Evolutionary conservation across 2,888 invertebrate species (phyloP).

Genomic region (Drosophila meridionalis): DNA sequence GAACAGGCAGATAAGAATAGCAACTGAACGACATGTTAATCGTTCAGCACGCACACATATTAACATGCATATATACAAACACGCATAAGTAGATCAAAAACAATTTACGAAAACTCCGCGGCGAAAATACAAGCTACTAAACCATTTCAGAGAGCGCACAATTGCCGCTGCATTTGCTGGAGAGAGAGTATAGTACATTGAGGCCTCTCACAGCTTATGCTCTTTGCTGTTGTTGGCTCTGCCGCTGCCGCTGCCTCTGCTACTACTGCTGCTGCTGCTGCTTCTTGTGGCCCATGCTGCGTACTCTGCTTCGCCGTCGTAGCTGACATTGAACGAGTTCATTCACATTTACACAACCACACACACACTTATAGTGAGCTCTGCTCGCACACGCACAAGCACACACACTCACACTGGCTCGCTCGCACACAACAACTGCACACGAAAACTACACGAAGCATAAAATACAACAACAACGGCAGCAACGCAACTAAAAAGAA

Average conservation of each 20-base stretch:
- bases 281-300: conserved; percentile 72
- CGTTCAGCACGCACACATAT: not conserved
- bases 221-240: conserved; percentile 42
- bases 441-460: conserved; percentile 72
- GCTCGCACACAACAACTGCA: conserved; percentile 46
- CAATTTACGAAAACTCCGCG: conserved; percentile 13
- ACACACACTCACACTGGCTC: conserved; percentile 66
- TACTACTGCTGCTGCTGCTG: conserved; percentile 32
- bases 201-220: conserved; percentile 46
- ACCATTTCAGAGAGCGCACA: conserved; percentile 23
- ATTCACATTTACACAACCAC: conserved; percentile 83
- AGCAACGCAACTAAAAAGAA: conserved; percentile 27
- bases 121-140: conserved; percentile 6
- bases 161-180: conserved; percentile 33
- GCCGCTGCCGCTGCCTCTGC: conserved; percentile 26
- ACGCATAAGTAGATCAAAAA: conserved; percentile 24
- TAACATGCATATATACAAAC: not conserved
- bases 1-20: not conserved
- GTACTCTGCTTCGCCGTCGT: conserved; percentile 58
- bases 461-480: conserved; percentile 54
- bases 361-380: conserved; percentile 14
- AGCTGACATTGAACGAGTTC: conserved; percentile 86
- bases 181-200: conserved; percentile 24
- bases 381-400: conserved; percentile 29
- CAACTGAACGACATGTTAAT: conserved; percentile 5